Evolutionary conservation across 2,888 invertebrate genomes (phyloP).

Genomic region (Caradrina kadenii): DNA sequence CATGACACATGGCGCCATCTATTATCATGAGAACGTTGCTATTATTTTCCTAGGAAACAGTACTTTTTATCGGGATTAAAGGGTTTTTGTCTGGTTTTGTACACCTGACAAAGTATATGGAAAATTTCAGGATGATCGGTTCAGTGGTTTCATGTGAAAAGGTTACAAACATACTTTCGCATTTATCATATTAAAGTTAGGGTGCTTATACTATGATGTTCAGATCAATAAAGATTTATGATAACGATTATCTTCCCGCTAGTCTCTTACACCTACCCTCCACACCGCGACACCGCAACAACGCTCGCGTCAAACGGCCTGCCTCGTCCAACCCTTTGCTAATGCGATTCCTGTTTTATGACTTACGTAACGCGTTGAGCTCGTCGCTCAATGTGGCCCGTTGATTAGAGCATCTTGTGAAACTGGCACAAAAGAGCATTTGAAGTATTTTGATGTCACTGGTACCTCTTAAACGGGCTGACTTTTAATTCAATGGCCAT

Average conservation of each 20-base stretch:
- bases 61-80: no score
- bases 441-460: slow-evolving; percentile 30
- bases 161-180: no score
- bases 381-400: slow-evolving; percentile 67
- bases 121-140: no score
- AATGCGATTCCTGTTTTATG: slow-evolving; percentile 87
- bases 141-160: no score
- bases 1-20: no score
- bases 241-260: background rate
- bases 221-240: no score
- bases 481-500: background rate
- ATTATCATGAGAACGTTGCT: no score
- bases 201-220: no score
- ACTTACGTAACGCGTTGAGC: slow-evolving; percentile 75
- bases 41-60: no score
- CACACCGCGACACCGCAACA: slow-evolving; percentile 66
- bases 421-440: slow-evolving; percentile 54
- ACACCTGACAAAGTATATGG: no score
- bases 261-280: slow-evolving; percentile 36
- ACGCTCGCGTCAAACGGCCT: slow-evolving; percentile 75
- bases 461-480: background rate
- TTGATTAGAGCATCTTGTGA: slow-evolving; percentile 73
- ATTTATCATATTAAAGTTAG: no score
- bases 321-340: slow-evolving; percentile 84
- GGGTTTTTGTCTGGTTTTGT: no score